Evolutionary conservation across 2,113 vertebrate genomes (phyloP), one percentile per base, ranked within the genome.

Genomic region (Triplophysa rosa): DNA sequence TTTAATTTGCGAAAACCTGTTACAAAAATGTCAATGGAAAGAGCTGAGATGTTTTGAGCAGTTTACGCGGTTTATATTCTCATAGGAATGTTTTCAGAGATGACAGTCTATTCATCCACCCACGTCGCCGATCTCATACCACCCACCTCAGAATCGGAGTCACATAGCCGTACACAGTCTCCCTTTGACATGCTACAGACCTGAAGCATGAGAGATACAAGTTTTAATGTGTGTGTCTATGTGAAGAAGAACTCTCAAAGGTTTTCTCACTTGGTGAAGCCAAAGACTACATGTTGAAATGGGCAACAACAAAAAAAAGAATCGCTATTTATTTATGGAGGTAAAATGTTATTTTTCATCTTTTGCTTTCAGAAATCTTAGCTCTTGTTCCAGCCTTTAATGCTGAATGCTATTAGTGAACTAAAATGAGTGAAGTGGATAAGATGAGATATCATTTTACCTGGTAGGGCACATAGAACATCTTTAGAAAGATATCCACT

Each of bases 41-140:
- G 73, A 67, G 80, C 70, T 82, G 71, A 70, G 80, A 67, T 84
- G 83, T 82, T 82, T 82, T 88, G 84, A 90, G 90, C 85, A 89
- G 86, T 86, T 89, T 92, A 92, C 91, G 87, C 79, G 70, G 85
- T 84, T 85, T 85, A 92, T 91, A 90, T 90, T 88, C 86, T 73
- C 82, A 88, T 87, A 90, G 88, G 88, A 86, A 90, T 89, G 83
- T 85, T 88, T 85, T 84, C 87, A 80, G 86, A 91, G 85, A 90
- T 88, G 90, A 88, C 90, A 90, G 90, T 81, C 88, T 88, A 91
- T 93, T 93, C 91, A 92, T 90, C 92, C 91, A 86, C 92, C 92
- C 92, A 93, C 92, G 19, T 76, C 72, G 67, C 68, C 56, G 70
- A 77, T 89, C 88, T 79, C 59, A 74, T 86, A 89, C 92, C 91